Base-by-base conservation (phyloP, 2,888 invertebrate genomes). In the Parascotia fuliginaria region DNA sequence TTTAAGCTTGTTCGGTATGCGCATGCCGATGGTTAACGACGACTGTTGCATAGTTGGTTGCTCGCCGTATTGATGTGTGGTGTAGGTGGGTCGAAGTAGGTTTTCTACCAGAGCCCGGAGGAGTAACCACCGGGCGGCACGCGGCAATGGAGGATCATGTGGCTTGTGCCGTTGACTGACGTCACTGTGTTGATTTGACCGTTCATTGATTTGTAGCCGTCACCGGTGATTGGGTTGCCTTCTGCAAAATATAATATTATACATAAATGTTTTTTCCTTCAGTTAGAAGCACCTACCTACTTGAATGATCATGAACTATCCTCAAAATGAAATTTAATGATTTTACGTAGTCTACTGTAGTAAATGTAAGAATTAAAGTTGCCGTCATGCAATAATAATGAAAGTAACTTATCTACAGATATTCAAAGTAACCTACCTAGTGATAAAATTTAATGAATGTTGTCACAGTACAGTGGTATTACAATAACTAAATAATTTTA, bases 51-150 rank as follows among this genome's bases (percentile, higher is more conserved):
- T 58, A 61, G 66, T 43, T 61, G 70, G 64, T 66, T 68, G 45
- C 54, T 50, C 55, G 71, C 62, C 69, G 74, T 55, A 58, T 55
- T 60, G 67, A 58, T 53, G 55, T 54, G 14, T 63, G 45, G 64
- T 64, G 62, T 59, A 51, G 62, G 64, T 62, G 68, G 72, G 55
- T 61, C 55, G 44, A 50, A 34, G 42, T 42, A 52, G 46, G 42
- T 39, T 55, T 73, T 80, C 93, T 94, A 95, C 95, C 95, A 95
- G 62, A 95, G 93, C 63, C 95, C 94, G 63, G 94, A 94, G 61
- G 95, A 95, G 81, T 87, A 94, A 40, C 95, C 95, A 70, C 95
- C 95, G 42, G 95, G 95, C 41, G 95, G 95, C 62, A 95, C 94
- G 81, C 95, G 94, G 77, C 84, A 89, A 75, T 93, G 93, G 55